Conservation (phyloP, 2,888 invertebrate genomes). For the Poecilobothrus nobilitatus region DNA sequence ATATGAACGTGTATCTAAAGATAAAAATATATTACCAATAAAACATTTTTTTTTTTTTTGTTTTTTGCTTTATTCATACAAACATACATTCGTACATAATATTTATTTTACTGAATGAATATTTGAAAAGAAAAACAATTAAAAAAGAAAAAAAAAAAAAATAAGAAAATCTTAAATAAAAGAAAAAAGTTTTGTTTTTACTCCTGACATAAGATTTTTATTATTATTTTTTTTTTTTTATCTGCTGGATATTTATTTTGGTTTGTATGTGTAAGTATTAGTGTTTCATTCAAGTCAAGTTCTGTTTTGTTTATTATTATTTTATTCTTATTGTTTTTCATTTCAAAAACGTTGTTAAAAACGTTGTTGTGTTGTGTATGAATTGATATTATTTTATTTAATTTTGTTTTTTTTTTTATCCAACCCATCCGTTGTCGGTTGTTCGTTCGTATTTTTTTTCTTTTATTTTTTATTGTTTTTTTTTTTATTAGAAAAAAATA, state of each 20-base stretch:
- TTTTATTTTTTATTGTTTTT: no score
- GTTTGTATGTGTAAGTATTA: conserved; percentile 22
- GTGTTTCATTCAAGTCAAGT: conserved; percentile 35
- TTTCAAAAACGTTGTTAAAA: no score
- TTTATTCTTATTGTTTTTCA: conserved; percentile 14
- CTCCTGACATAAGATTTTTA: background rate
- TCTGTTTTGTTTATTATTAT: conserved; percentile 22
- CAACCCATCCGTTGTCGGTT: background rate
- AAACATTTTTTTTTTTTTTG: no score
- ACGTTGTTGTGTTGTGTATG: no score
- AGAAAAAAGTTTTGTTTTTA: background rate
- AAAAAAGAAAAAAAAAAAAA: background rate
- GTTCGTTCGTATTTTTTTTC: background rate
- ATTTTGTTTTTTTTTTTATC: conserved; percentile 5
- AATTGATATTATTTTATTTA: no score
- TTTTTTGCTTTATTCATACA: background rate
- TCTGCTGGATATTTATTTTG: no score
- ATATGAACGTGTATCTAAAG: no score
- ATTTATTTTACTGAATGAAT: background rate
- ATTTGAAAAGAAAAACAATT: background rate
- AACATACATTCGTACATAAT: background rate
- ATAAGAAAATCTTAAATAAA: background rate
- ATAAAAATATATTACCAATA: no score
- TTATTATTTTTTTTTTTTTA: conserved; percentile 9
- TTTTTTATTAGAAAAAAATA: no score